These are phyloP conservation scores for Dastarcus helophoroides DNA, from an alignment of 2,888 invertebrate species.

Conservation along the genomic window DNA sequence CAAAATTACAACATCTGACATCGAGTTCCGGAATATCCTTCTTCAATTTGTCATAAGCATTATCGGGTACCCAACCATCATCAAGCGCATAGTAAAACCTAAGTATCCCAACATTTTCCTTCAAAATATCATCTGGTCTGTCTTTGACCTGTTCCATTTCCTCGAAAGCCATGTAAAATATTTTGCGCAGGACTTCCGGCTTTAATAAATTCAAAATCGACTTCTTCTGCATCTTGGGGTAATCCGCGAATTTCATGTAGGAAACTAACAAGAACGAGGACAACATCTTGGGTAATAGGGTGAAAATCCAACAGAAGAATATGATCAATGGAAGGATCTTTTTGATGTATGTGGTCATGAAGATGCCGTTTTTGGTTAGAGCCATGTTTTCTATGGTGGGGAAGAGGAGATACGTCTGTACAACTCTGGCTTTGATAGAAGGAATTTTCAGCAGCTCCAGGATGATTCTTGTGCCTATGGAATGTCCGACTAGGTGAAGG, in stretches of 20 bases:
- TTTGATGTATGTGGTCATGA: slow-evolving; percentile 51
- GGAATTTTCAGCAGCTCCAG: slow-evolving; percentile 57
- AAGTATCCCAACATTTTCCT: slow-evolving; percentile 47
- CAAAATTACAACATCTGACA: slow-evolving; percentile 44
- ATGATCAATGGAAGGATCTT: slow-evolving; percentile 39
- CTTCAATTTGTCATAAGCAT: slow-evolving; percentile 57
- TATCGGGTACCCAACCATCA: slow-evolving; percentile 76
- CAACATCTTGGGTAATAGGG: slow-evolving; percentile 44
- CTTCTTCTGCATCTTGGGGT: slow-evolving; percentile 41
- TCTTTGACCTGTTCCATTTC: slow-evolving; percentile 68
- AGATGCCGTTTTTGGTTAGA: slow-evolving; percentile 58
- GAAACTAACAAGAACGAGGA: slow-evolving; percentile 41
- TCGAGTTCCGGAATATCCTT: slow-evolving; percentile 47
- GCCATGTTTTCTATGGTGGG: slow-evolving; percentile 82
- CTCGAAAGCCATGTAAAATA: slow-evolving; percentile 60
- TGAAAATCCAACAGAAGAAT: slow-evolving; percentile 41
- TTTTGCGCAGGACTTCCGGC: slow-evolving; percentile 48
- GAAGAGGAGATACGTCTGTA: slow-evolving; percentile 65
- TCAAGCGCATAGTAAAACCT: slow-evolving; percentile 67
- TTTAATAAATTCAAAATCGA: slow-evolving; percentile 46
- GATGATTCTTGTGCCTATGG: slow-evolving; percentile 79
- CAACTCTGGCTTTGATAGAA: slow-evolving; percentile 42
- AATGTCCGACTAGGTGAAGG: slow-evolving; percentile 79
- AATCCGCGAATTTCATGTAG: slow-evolving; percentile 43
- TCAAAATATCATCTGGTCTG: slow-evolving; percentile 52